Conservation (phyloP, 2,888 invertebrate genomes). For the Drosophila quasianomalipes region DNA sequence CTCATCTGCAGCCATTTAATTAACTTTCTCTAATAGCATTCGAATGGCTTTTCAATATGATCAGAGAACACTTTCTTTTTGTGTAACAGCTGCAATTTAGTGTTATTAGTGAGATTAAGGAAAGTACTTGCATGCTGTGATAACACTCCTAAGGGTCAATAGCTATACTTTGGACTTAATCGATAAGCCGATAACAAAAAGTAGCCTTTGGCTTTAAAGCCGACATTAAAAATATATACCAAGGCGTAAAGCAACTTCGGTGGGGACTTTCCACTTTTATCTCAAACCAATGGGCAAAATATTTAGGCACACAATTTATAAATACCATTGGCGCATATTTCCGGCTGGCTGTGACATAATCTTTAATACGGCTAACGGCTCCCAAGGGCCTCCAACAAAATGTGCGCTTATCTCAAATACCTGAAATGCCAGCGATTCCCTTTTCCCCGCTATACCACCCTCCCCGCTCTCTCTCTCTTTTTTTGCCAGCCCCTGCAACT, state of each 20-base stretch:
- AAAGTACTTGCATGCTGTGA: slow-evolving; percentile 26
- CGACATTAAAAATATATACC: slow-evolving; percentile 17
- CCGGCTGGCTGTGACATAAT: slow-evolving; percentile 55
- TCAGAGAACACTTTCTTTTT: background rate
- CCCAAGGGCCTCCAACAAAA: slow-evolving; percentile 8
- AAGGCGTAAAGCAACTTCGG: background rate
- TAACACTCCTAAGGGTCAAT: slow-evolving; percentile 7
- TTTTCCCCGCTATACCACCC: background rate
- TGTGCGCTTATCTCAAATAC: slow-evolving; percentile 54
- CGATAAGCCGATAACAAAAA: slow-evolving; percentile 21
- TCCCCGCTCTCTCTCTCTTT: too few species aligned
- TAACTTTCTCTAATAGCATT: slow-evolving; percentile 33
- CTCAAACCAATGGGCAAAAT: slow-evolving; percentile 23
- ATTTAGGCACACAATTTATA: slow-evolving; percentile 56
- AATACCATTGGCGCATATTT: slow-evolving; percentile 59
- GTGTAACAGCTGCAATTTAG: slow-evolving; percentile 31
- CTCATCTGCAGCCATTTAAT: slow-evolving; percentile 27
- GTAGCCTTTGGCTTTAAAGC: slow-evolving; percentile 6
- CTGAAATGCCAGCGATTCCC: slow-evolving; percentile 39
- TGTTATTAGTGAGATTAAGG: slow-evolving; percentile 27
- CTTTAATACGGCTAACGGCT: slow-evolving; percentile 48
- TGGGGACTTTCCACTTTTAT: background rate
- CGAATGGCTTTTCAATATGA: slow-evolving; percentile 30
- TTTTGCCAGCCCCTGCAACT: background rate
- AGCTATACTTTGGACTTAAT: slow-evolving; percentile 19